Evolutionary conservation across 2,113 vertebrate genomes (phyloP).

Genomic region (Callocephalon fimbriatum): DNA sequence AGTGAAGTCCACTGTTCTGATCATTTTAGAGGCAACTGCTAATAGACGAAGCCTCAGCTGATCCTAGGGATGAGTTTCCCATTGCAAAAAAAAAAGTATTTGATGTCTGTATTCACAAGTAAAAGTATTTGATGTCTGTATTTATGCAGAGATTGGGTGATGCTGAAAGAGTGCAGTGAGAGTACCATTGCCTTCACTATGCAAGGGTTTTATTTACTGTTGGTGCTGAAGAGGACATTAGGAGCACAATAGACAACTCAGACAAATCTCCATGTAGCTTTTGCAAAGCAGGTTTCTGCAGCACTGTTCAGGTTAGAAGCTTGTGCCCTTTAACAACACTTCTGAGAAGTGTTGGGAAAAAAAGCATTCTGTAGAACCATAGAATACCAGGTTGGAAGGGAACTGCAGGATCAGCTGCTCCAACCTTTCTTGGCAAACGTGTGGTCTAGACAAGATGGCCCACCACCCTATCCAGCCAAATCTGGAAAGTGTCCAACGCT

Average conservation of each 20-base stretch:
- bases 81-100: background rate
- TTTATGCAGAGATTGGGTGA: background rate
- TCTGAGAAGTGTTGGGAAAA: background rate
- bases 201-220: background rate
- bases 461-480: background rate
- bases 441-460: background rate
- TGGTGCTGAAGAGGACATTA: background rate
- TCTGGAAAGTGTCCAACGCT: background rate
- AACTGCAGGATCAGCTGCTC: background rate
- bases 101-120: background rate
- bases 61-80: background rate
- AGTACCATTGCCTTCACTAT: background rate
- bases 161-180: background rate
- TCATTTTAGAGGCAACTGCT: background rate
- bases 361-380: background rate
- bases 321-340: background rate
- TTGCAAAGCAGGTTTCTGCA: background rate
- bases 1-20: background rate
- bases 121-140: background rate
- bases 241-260: background rate
- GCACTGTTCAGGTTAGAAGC: background rate
- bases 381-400: background rate
- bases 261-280: background rate
- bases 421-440: background rate
- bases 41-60: background rate